Percentiles rank a stretch among this genome's conserved stretches.
Conservation (phyloP, 2,113 vertebrate species). For the Vombatus ursinus region DNA sequence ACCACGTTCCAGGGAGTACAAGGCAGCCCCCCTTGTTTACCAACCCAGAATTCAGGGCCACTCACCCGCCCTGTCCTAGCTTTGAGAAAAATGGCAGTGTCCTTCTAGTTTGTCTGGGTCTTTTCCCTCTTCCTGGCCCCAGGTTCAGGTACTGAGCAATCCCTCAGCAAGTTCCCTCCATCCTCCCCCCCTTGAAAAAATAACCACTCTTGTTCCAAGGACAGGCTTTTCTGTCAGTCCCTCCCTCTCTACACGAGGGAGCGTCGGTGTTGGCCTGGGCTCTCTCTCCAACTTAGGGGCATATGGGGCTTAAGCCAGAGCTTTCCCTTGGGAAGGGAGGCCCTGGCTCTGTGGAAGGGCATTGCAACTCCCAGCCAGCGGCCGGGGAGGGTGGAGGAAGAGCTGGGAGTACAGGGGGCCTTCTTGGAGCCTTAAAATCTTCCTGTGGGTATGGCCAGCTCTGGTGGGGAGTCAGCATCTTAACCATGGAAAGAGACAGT, state of each 20-base stretch:
- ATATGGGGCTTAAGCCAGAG: not conserved
- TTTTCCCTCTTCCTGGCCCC: not conserved
- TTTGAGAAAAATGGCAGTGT: not conserved
- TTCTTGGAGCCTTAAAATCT: not conserved
- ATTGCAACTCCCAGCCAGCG: not conserved
- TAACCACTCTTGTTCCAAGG: not conserved
- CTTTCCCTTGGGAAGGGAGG: not conserved
- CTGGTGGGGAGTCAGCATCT: not conserved
- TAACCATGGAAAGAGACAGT: slow-evolving; percentile 11
- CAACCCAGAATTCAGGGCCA: not conserved
- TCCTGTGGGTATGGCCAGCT: not conserved
- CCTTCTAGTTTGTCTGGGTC: not conserved
- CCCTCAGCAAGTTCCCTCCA: not conserved
- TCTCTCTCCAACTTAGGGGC: not conserved
- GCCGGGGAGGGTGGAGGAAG: not conserved
- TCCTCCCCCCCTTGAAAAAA: not conserved
- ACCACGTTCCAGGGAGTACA: not conserved
- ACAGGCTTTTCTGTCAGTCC: not conserved
- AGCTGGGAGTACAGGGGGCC: not conserved
- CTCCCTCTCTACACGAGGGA: not conserved
- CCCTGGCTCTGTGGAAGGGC: not conserved
- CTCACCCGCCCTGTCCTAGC: not conserved
- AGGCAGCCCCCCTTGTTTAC: not conserved
- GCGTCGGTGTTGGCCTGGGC: not conserved
- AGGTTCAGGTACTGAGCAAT: not conserved